A percentile compares a stretch with the other conserved stretches of the same genome.
Conservation (phyloP, 92 coral and sea anemone species). For the Bergia sp. region DNA sequence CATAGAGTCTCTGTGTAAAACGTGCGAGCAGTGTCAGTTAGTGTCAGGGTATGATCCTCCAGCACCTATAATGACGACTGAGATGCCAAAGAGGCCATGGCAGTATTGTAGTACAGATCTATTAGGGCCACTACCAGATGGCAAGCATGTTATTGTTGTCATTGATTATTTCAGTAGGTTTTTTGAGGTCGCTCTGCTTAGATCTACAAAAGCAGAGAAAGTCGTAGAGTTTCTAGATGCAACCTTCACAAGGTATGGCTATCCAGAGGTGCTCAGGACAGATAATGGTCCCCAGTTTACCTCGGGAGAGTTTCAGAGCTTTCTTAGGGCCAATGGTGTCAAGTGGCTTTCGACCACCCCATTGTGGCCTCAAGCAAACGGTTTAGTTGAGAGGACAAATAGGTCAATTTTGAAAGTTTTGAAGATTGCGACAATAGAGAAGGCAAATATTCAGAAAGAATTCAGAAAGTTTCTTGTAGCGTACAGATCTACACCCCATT, state of each 20-base stretch:
- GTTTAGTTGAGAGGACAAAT: conserved; percentile 31
- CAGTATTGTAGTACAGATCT: conserved; percentile 44
- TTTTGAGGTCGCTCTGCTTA: conserved; percentile 37
- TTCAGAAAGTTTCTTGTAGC: conserved; percentile 45
- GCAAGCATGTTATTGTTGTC: conserved; percentile 32
- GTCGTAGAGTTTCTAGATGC: conserved; percentile 30
- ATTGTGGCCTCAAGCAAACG: conserved; percentile 42
- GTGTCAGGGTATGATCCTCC: conserved; percentile 45
- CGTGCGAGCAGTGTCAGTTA: conserved; percentile 48
- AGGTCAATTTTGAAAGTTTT: conserved; percentile 23
- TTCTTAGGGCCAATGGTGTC: conserved; percentile 8
- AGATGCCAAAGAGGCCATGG: conserved; percentile 56
- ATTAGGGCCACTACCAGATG: conserved; percentile 50
- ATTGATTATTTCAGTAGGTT: conserved; percentile 45
- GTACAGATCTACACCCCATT: conserved; percentile 41
- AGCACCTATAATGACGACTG: conserved; percentile 23
- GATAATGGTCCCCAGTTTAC: conserved; percentile 37
- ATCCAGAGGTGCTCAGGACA: conserved; percentile 35
- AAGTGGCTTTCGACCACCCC: conserved; percentile 39
- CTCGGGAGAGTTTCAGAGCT: not conserved
- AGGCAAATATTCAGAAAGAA: not conserved
- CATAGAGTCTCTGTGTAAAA: no score
- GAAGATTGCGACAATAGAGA: conserved; percentile 17
- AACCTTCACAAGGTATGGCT: conserved; percentile 43
- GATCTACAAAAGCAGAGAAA: conserved; percentile 47